Evolutionary conservation across 2,888 invertebrate genomes (phyloP).

Genomic region (Myathropa florea): DNA sequence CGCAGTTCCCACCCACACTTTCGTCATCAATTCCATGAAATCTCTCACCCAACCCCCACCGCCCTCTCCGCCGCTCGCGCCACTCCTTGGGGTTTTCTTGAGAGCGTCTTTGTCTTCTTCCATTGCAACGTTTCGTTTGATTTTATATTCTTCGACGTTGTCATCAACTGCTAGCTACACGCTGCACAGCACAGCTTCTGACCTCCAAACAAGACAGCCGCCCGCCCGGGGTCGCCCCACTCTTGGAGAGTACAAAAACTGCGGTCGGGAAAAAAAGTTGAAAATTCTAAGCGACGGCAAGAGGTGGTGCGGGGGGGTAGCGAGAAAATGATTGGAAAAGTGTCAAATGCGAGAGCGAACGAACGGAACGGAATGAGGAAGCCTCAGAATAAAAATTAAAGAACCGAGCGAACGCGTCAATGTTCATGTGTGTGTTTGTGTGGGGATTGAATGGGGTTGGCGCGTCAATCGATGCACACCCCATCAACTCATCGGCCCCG

Average conservation of each 20-base stretch:
- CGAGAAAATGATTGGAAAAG: constrained; percentile 69
- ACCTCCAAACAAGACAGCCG: constrained; percentile 44
- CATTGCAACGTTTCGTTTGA: constrained; percentile 54
- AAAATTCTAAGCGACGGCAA: constrained; percentile 14
- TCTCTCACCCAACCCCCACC: constrained; percentile 19
- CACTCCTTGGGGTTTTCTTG: not conserved
- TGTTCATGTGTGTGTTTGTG: not conserved
- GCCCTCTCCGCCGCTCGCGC: not conserved
- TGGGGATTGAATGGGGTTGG: constrained; percentile 1
- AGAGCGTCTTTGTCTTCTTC: constrained; percentile 38
- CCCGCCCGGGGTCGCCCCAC: not conserved
- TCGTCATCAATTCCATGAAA: constrained; percentile 46
- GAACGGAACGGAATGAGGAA: constrained; percentile 23
- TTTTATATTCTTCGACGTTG: constrained; percentile 55
- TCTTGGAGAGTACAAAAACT: constrained; percentile 18
- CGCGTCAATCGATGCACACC: constrained; percentile 59
- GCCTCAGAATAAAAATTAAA: constrained; percentile 57
- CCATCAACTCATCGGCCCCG: not conserved
- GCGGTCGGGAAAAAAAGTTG: constrained; percentile 41
- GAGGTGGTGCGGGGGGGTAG: constrained; percentile 43
- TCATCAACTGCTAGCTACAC: constrained; percentile 39
- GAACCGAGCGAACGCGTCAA: constrained; percentile 15
- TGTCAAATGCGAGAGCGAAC: constrained; percentile 50
- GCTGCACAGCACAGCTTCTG: constrained; percentile 41
- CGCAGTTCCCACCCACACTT: not conserved